Base-by-base conservation (phyloP, 2,113 vertebrate species). In the Calyptommatus sinebrachiatus region DNA sequence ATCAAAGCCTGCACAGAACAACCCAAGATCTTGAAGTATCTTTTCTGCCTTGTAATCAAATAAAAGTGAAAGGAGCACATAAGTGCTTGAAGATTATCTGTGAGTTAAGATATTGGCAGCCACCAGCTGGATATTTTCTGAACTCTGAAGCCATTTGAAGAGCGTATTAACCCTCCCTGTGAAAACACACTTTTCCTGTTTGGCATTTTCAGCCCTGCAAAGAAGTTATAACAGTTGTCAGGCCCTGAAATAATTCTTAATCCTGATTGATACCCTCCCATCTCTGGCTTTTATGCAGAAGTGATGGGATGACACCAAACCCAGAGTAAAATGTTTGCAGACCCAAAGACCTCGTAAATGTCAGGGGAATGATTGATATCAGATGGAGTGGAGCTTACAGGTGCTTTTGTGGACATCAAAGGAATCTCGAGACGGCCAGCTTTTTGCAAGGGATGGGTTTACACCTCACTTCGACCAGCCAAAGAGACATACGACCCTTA, bases 181-280 rank as follows among this genome's bases (percentile, higher is more conserved):
- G 31, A 81, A 8, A 16, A 61, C 29, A 65, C 5, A 8, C 10
- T 75, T 69, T 81, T 50, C 69, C 48, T 69, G 20, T 50, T 60
- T 81, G 72, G 72, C 79, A 81, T 81, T 69, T 81, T 46, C 72
- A 81, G 35, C 50, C n/a, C 79, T 41, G 35, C 29, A 50, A 31
- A 75, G 79, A 75, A 75, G 72, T 75, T 75, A 75, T 68, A 81
- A 75, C 79, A 81, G 65, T 50, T 81, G 72, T 75, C 79, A 81
- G 63, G 72, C 50, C 41, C 21, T 10, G 63, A 75, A 75, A 81
- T 81, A 81, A 81, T 81, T 48, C 65, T 75, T 60, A 81, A 75
- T 46, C 65, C 61, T 81, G 79, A 81, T 75, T 69, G 65, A 81
- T 81, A 50, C 66, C 66, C 14, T 81, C 26, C 35, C 16, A 16